phyloP scores from a whole-genome alignment of 2,888 invertebrate species.

The Ectemnius continuus region DNA sequence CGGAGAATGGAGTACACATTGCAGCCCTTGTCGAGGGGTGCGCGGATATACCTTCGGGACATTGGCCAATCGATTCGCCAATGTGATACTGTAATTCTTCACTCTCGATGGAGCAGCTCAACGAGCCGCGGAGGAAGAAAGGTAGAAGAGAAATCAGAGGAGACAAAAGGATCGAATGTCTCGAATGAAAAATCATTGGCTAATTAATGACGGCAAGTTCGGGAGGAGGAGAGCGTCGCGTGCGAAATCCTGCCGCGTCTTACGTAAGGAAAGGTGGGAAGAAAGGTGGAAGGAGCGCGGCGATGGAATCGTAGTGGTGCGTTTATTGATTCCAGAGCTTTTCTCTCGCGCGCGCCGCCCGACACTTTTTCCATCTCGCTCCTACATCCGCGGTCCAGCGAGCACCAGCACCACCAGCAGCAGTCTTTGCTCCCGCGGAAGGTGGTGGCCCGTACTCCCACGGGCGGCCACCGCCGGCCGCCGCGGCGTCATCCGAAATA shows the following conservation, averaged over 20 bases:
- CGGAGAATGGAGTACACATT: slow-evolving; percentile 23
- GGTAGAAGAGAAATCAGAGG: no score
- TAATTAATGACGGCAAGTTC: no score
- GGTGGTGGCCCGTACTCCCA: slow-evolving; percentile 56
- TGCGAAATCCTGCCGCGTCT: slow-evolving; percentile 50
- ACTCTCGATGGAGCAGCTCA: slow-evolving; percentile 34
- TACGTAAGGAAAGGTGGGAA: slow-evolving; percentile 62
- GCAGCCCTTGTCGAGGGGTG: background rate
- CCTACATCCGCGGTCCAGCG: slow-evolving; percentile 6
- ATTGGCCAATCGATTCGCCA: background rate
- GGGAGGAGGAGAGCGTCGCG: no score
- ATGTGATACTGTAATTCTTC: slow-evolving; percentile 32
- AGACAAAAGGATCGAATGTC: no score
- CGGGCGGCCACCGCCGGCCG: no score
- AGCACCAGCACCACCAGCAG: no score
- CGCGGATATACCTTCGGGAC: slow-evolving; percentile 14
- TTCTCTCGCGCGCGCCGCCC: slow-evolving; percentile 62
- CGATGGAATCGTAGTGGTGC: slow-evolving; percentile 65
- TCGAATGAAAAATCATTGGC: no score
- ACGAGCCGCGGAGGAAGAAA: slow-evolving; percentile 38
- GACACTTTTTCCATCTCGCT: slow-evolving; percentile 61
- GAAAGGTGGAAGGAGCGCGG: slow-evolving; percentile 42
- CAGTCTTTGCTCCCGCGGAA: slow-evolving; percentile 55
- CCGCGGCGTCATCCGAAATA: slow-evolving; percentile 42
- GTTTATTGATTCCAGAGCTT: slow-evolving; percentile 72